Conservation (phyloP, 1,140 invertebrate genomes). For the Sitophilus oryzae region DNA sequence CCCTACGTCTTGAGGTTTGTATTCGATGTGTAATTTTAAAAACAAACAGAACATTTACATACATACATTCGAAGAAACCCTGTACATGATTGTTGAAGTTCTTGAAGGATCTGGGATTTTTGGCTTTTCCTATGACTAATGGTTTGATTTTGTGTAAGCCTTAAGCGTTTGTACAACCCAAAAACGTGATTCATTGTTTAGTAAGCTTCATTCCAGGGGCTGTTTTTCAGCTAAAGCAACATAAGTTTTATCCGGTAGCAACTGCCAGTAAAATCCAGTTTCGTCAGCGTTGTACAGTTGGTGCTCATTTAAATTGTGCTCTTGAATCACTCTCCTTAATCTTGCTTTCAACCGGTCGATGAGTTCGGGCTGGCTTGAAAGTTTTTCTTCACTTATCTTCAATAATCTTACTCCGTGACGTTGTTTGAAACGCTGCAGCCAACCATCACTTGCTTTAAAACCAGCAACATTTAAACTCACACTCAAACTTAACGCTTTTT, state of each 20-base stretch:
- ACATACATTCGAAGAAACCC: no score
- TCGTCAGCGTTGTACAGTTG: no score
- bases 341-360: slow-evolving; percentile 27
- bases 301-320: slow-evolving; percentile 19
- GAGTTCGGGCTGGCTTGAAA: no score
- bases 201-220: slow-evolving; percentile 22
- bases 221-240: slow-evolving; percentile 21
- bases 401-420: slow-evolving; percentile 22
- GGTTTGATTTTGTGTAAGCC: slow-evolving; percentile 25
- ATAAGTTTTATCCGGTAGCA: slow-evolving; percentile 32
- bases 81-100: slow-evolving; percentile 29
- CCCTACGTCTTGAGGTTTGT: no score
- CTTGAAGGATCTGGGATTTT: slow-evolving; percentile 31
- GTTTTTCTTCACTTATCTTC: slow-evolving; percentile 27
- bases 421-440: slow-evolving; percentile 24
- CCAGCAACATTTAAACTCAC: slow-evolving; percentile 24
- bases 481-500: no score
- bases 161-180: slow-evolving; percentile 29
- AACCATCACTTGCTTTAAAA: no score
- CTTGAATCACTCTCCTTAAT: slow-evolving; percentile 22
- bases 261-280: no score
- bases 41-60: no score
- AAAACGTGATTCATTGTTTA: no score
- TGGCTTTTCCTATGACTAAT: slow-evolving; percentile 31
- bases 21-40: no score